Evolutionary conservation across 2,113 vertebrate species (phyloP).

Genomic region (Bothrops jararaca): DNA sequence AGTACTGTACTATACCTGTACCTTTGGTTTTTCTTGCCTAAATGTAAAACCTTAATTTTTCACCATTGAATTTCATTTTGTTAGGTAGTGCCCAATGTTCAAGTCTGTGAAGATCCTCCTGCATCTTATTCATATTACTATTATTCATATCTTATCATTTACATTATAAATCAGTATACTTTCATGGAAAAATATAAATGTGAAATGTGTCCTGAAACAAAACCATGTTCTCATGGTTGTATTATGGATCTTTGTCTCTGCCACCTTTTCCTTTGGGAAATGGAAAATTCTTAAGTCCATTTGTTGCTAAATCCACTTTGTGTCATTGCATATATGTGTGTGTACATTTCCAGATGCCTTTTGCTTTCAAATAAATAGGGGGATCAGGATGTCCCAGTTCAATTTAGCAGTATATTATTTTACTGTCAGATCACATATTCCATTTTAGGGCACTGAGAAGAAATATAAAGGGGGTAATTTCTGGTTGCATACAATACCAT

Average conservation of each 20-base stretch:
- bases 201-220: rapidly evolving
- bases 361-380: conserved; percentile 30
- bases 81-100: no score
- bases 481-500: conserved; percentile 30
- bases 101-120: no score
- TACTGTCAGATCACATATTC: background rate
- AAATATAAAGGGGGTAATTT: conserved; percentile 48
- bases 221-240: background rate
- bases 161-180: background rate
- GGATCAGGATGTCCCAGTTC: conserved; percentile 13
- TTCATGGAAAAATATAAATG: background rate
- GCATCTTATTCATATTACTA: background rate
- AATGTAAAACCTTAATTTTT: no score
- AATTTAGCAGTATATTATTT: conserved; percentile 36
- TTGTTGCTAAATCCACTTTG: background rate
- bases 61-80: no score
- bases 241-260: background rate
- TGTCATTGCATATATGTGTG: background rate
- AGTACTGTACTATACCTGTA: no score
- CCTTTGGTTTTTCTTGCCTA: no score
- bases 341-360: background rate
- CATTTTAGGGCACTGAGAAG: conserved; percentile 9
- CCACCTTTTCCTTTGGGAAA: background rate
- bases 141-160: background rate
- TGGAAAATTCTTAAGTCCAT: background rate